Evolutionary conservation across 2,888 invertebrate species (phyloP).

Genomic region (Odontomyia ornata): DNA sequence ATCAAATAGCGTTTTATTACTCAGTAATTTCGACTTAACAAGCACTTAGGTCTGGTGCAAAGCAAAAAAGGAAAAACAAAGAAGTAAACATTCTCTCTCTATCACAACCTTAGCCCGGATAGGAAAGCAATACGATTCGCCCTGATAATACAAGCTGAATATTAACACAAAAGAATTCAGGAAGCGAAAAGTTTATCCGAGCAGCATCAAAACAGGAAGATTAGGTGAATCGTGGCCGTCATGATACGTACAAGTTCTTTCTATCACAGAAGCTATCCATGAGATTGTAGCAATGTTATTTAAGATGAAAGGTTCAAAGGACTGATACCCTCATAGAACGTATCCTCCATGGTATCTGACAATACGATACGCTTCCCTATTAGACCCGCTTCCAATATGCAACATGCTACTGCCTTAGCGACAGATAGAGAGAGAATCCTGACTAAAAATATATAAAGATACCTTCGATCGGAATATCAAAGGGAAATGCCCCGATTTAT

Average conservation of each 20-base stretch:
- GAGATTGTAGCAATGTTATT: too few relatives aligned
- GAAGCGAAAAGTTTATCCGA: slow-evolving; percentile 1
- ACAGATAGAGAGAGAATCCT: too few relatives aligned
- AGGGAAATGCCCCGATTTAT: slow-evolving; percentile 10
- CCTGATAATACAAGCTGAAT: background rate
- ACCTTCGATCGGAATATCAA: background rate
- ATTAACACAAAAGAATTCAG: background rate
- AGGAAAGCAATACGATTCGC: background rate
- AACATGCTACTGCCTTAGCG: background rate
- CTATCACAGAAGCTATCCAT: too few relatives aligned
- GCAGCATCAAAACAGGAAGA: background rate
- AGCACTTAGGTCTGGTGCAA: background rate
- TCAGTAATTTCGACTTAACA: background rate
- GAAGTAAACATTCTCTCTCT: background rate
- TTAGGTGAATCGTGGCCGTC: too few relatives aligned
- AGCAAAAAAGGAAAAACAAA: background rate
- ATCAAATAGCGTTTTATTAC: background rate
- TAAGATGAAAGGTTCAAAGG: background rate
- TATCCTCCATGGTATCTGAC: background rate
- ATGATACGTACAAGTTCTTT: too few relatives aligned
- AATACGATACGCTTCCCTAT: background rate
- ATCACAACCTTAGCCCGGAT: too few relatives aligned
- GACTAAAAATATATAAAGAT: background rate
- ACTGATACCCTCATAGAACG: background rate
- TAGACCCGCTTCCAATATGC: background rate